phyloP scores from a whole-genome alignment of 2,113 vertebrate genomes.

The Oryzias javanicus region DNA sequence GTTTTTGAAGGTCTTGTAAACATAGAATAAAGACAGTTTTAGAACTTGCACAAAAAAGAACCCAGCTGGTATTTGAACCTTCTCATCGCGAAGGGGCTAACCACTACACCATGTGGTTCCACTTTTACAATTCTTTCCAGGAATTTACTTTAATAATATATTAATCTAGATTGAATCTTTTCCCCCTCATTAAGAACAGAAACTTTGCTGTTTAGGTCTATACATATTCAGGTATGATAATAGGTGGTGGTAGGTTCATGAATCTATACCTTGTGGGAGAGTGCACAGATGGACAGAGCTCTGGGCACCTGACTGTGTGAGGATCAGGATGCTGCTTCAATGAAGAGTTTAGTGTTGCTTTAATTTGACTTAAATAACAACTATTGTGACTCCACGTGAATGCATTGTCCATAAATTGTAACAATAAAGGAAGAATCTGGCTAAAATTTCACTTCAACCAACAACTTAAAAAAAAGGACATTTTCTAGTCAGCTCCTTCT shows the following conservation, averaged over 20 bases:
- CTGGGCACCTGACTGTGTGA: too few relatives aligned
- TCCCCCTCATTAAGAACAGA: constrained; percentile 22
- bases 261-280: constrained; percentile 48
- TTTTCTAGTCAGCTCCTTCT: constrained; percentile 62
- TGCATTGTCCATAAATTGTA: constrained; percentile 34
- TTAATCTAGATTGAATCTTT: neutral
- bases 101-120: neutral
- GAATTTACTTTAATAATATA: neutral
- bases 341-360: constrained; percentile 5
- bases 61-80: too few relatives aligned
- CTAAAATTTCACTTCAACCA: constrained; percentile 34
- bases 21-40: too few relatives aligned
- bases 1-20: too few relatives aligned
- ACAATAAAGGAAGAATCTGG: too few relatives aligned
- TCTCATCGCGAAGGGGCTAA: too few relatives aligned
- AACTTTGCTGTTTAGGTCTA: constrained; percentile 50
- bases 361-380: constrained; percentile 4
- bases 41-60: too few relatives aligned
- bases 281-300: constrained; percentile 60
- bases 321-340: neutral
- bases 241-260: constrained; percentile 28
- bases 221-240: constrained; percentile 75
- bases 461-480: constrained; percentile 60
- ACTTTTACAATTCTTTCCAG: neutral
- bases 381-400: constrained; percentile 54